Base-by-base conservation (phyloP, 1,140 invertebrate genomes). In the Brachionus sp. region DNA sequence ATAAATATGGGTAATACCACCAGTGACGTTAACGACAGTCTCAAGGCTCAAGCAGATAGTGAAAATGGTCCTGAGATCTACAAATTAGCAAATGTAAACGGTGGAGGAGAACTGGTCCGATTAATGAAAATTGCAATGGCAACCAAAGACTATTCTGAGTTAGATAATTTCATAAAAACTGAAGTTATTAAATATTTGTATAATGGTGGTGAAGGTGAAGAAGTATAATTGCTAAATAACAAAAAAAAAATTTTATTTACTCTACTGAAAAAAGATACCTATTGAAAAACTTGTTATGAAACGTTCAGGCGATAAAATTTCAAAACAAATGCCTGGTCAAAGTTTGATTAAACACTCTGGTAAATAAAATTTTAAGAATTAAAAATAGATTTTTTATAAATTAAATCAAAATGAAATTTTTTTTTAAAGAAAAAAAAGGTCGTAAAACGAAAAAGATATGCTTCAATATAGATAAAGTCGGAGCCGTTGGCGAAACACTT, bases 401-500 rank as follows among this genome's bases (percentile, higher is more conserved):
- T 29, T 3, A 29, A 29, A 29, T 2, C 3, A 29, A 29, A 29
- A 29, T 29, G 3, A 39, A 35, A 0, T 70, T 10, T 70, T 2
- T n/a, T 39, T 70, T 42, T 68, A 10, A 66, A 70, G 70, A 75
- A 25, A 75, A 75, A 29, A 75, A 75, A 25, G 19, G 37, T 46
- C 70, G 19, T 3, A 46, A 75, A 25, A 80, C 77, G 29, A 80
- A 62, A 37, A 92, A 94, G 84, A 92, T 95, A 13, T 97, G 95
- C 87, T 99, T 96, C 96, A 93, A 94, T 87, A 86, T 98, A 16
- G 93, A 94, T 87, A 92, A 97, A 87, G 91, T 95, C 84, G 97
- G 97, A 0, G 94, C 95, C 2, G 96, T 98, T 0, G 96, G 97
- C 0, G 97, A 99, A 90, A 95, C 94, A 0, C 93, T 95, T 83